A percentile compares a stretch with the other conserved stretches of the same genome.
Conservation (phyloP, 2,797 vertebrate species). For the Sparus aurata region DNA sequence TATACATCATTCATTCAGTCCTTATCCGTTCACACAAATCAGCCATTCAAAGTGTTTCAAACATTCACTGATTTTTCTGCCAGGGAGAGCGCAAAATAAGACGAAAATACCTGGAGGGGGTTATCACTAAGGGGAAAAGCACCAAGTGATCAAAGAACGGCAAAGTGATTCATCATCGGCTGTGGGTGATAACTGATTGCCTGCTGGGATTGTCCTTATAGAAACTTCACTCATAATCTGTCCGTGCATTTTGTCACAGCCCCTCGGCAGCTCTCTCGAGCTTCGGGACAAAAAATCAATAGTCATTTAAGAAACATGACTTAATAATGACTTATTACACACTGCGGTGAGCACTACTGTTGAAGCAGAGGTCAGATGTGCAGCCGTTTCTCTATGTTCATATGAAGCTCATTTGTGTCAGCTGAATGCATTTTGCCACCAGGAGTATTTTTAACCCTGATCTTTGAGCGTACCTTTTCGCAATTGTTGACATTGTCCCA, state of each 20-base stretch:
- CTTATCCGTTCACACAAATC: conserved; percentile 45
- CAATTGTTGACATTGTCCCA: neutral
- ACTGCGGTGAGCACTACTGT: conserved; percentile 34
- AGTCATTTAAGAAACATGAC: conserved; percentile 72
- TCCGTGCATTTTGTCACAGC: conserved; percentile 39
- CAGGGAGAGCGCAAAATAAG: conserved; percentile 35
- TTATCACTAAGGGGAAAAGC: conserved; percentile 22
- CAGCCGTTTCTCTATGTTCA: conserved; percentile 12
- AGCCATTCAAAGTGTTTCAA: conserved; percentile 52
- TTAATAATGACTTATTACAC: conserved; percentile 73
- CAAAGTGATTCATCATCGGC: conserved; percentile 51
- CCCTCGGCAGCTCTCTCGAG: neutral
- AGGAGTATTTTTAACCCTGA: neutral
- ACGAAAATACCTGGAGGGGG: conserved; percentile 32
- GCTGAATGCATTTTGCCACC: neutral
- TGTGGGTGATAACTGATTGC: conserved; percentile 37
- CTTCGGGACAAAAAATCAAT: conserved; percentile 69
- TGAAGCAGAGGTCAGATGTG: conserved; percentile 48
- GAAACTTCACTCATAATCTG: conserved; percentile 44
- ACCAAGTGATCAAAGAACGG: conserved; percentile 51
- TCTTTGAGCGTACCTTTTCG: neutral
- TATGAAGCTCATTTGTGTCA: conserved; percentile 3
- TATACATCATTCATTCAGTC: conserved; percentile 41
- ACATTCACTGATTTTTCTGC: conserved; percentile 53
- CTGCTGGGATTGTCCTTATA: conserved; percentile 34